Percentiles rank a stretch among this genome's conserved stretches.
These are phyloP conservation scores for Eupithecia subumbrata DNA, from an alignment of 2,888 invertebrate genomes.

Conservation along the genomic window DNA sequence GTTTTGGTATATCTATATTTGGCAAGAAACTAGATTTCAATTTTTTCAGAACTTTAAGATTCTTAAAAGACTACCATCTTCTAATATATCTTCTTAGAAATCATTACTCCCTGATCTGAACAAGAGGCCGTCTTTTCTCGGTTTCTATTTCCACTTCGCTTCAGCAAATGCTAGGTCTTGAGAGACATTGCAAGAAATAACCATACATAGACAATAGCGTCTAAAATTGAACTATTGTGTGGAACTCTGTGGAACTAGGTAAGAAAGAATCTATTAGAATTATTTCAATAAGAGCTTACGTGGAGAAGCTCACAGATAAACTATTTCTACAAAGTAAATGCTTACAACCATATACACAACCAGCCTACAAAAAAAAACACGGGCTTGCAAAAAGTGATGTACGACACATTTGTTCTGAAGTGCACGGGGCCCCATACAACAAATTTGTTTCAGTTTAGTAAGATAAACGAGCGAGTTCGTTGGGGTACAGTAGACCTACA, in stretches of 20 bases:
- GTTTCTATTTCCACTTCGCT: not conserved
- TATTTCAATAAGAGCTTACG: not conserved
- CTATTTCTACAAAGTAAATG: too few species aligned
- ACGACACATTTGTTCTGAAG: slow-evolving; percentile 43
- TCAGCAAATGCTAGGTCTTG: not conserved
- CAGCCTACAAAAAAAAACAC: slow-evolving; percentile 9
- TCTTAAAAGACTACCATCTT: not conserved
- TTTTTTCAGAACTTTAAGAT: not conserved
- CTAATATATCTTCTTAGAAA: not conserved
- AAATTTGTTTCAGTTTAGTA: slow-evolving; percentile 53
- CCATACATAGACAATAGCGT: not conserved
- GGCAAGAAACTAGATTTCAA: not conserved
- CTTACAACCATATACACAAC: not conserved
- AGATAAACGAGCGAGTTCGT: slow-evolving; percentile 42
- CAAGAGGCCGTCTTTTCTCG: not conserved
- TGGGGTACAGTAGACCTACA: not conserved
- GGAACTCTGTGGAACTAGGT: not conserved
- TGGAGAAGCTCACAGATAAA: too few species aligned
- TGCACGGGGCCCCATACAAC: slow-evolving; percentile 47
- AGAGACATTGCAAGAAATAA: not conserved
- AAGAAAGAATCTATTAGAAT: not conserved
- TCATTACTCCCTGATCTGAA: not conserved
- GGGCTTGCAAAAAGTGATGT: slow-evolving; percentile 25
- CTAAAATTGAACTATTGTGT: not conserved
- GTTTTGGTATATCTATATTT: not conserved